A percentile compares a stretch with the other conserved stretches of the same genome.
phyloP scores from a whole-genome alignment of 1,140 invertebrate genomes.

The Drosophila auraria region DNA sequence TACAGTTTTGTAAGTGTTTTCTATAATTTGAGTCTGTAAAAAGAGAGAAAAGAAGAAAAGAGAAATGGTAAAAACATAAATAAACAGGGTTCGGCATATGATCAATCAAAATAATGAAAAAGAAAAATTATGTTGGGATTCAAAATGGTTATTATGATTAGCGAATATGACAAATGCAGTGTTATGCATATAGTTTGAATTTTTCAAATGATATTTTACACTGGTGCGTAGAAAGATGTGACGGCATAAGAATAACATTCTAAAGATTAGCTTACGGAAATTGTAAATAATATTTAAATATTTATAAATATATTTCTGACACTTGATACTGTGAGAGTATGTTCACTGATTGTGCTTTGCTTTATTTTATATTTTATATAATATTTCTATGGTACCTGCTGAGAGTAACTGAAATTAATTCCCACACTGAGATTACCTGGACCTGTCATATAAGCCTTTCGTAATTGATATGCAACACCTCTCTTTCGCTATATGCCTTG shows the following conservation, averaged over 20 bases:
- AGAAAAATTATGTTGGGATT: neutral
- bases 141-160: neutral
- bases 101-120: slow-evolving; percentile 32
- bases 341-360: slow-evolving; percentile 17
- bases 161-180: slow-evolving; percentile 7
- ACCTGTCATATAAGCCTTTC: slow-evolving; percentile 6
- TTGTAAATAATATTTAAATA: neutral
- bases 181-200: slow-evolving; percentile 1
- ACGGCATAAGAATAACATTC: neutral
- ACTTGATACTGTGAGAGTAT: neutral
- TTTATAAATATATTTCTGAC: neutral
- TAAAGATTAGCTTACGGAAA: slow-evolving; percentile 2
- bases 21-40: slow-evolving; percentile 66
- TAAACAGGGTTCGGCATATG: slow-evolving; percentile 54
- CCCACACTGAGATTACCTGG: slow-evolving; percentile 11
- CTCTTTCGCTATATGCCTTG: slow-evolving; percentile 4
- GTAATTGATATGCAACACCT: slow-evolving; percentile 40
- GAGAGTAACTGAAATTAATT: neutral
- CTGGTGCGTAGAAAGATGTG: neutral
- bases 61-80: slow-evolving; percentile 77
- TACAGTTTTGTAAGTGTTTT: slow-evolving; percentile 25
- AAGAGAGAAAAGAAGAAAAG: slow-evolving; percentile 58
- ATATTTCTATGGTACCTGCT: neutral
- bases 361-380: neutral
- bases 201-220: neutral